These are phyloP conservation scores for Pelecanus crispus DNA, from an alignment of 2,113 vertebrate species.

Conservation along the genomic window DNA sequence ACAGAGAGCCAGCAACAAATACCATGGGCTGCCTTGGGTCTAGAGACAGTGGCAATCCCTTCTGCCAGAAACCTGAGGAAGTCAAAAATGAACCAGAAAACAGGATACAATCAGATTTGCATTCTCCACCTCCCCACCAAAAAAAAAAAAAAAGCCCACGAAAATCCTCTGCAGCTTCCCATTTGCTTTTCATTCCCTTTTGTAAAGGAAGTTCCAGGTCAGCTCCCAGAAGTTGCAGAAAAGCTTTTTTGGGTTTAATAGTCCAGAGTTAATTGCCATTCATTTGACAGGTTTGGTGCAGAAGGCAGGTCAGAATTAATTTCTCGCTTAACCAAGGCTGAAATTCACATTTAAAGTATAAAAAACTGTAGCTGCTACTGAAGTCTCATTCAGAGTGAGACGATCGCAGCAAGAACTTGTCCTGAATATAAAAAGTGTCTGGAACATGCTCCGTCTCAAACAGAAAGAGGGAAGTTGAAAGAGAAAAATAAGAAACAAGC, in stretches of 20 bases:
- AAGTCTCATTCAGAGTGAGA: neutral
- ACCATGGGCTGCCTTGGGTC: neutral
- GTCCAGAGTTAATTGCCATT: constrained; percentile 61
- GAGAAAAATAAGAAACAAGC: neutral
- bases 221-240: constrained; percentile 52
- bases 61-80: neutral
- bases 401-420: neutral
- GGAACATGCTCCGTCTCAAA: neutral
- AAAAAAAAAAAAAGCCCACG: neutral
- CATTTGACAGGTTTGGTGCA: constrained; percentile 41
- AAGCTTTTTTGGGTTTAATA: constrained; percentile 64
- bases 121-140: neutral
- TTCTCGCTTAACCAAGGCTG: constrained; percentile 16
- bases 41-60: neutral
- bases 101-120: neutral
- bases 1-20: neutral
- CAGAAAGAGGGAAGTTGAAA: neutral
- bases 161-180: neutral
- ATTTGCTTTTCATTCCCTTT: constrained; percentile 29
- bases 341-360: constrained; percentile 26
- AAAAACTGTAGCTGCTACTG: neutral
- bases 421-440: constrained; percentile 13
- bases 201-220: constrained; percentile 55
- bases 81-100: neutral
- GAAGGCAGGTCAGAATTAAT: constrained; percentile 31